Evolutionary conservation across 2,113 vertebrate genomes (phyloP), one percentile per base, ranked within the genome.

Genomic region (Chionodraco myersi): DNA sequence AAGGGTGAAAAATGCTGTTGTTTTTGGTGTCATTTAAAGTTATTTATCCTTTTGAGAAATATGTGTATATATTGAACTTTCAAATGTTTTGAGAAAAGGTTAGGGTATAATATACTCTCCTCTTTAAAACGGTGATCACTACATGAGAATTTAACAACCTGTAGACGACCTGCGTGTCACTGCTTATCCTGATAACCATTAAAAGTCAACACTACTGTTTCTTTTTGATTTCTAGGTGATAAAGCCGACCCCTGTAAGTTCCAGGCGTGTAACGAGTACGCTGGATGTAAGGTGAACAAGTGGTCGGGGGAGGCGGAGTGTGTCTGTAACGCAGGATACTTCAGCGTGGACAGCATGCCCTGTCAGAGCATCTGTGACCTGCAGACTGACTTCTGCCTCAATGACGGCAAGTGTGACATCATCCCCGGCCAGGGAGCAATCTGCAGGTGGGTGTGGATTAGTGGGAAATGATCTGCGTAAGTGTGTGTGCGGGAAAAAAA

Each of bases 361-460:
- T 99, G 98, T 90, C 98, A 96, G 82, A 99, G 98, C 78, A 94
- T 99, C 74, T 99, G 98, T 85, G 96, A 99, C 2, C 93, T 99
- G 60, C 95, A 94, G 30, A 94, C 95, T 18, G 95, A 97, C 89
- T 99, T 99, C 44, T 99, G 98, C 91, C 95, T 97, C 72, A 99
- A 99, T 1, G 97, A 99, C 0, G 97, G 98, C 56, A 99, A 99
- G 81, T 99, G 97, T 72, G 98, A 99, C 92, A 96, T 98, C 77
- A 96, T 98, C 84, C 96, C 96, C 0, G 97, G 97, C 47, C 96
- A 98, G 84, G 97, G 98, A 52, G 97, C 97, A 84, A 97, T 99
- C 93, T 99, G 98, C 85, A 97, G 98, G 98, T 99, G 93, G 81
- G 93, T 86, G 67, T 57, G 65, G 79, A 72, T 80, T 82, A 75